Base-by-base conservation (phyloP, 2,888 invertebrate species). In the Autographa pulchrina region DNA sequence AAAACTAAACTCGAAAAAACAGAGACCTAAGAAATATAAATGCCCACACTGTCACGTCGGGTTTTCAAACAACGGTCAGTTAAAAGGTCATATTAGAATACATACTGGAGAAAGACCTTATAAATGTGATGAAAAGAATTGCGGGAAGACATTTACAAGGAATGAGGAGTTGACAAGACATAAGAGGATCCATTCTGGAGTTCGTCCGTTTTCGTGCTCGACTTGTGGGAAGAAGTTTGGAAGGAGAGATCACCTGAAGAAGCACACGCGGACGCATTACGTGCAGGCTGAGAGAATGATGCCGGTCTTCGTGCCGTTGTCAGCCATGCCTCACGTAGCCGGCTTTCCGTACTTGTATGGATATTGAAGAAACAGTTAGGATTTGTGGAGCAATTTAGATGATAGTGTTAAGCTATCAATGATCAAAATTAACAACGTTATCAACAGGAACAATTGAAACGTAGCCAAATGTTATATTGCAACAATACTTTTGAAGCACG, bases 131-230 rank as follows among this genome's bases (percentile, higher is more conserved):
- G 97, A 97, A 70, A 97, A 97, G 78, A 97, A 97, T 61, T 99
- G 99, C 88, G 98, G 98, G 0, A 99, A 99, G 90, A 98, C 98
- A 0, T 99, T 99, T 88, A 99, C 99, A 0, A 96, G 99, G 79
- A 99, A 99, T 91, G 99, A 99, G 89, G 99, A 99, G 88, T 91
- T 99, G 83, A 99, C 99, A 0, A 96, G 99, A n/a, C 99, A 99
- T 91, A 98, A 98, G 88, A 96, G 98, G 79, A 99, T 99, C 62
- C 99, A 99, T 91, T 98, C 98, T 0, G 98, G 98, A 0, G 94
- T 98, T 0, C 96, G 98, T 62, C 98, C 99, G 0, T 99, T 97
- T 90, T 97, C 98, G 0, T 99, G 99, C 89, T 95, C 97, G 0
- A 97, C 98, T 20, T 99, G 99, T 88, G 98, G 98, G 5, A 99